Conservation (phyloP, 2,797 vertebrate species). For the Epinephelus coioides region DNA sequence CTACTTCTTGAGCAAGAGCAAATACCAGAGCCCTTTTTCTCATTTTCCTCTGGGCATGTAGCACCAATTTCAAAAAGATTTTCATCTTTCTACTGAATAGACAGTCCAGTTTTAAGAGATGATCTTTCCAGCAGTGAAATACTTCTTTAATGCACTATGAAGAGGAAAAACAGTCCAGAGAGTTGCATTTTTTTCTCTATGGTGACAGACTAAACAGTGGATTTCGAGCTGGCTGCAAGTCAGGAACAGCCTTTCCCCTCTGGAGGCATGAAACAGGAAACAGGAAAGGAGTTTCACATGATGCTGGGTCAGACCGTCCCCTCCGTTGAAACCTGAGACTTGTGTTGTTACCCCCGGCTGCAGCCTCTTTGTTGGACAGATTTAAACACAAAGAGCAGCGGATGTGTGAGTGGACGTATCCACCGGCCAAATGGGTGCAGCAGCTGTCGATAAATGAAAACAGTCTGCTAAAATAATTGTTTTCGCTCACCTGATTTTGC, state of each 20-base stretch:
- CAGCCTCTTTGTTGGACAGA: slow-evolving; percentile 65
- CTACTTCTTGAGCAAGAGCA: no score
- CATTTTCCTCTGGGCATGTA: no score
- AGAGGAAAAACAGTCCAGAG: slow-evolving; percentile 15
- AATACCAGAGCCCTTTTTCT: no score
- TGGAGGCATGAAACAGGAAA: slow-evolving; percentile 65
- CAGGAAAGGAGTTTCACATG: slow-evolving; percentile 70
- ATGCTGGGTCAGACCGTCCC: slow-evolving; percentile 55
- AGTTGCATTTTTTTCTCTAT: slow-evolving; percentile 23
- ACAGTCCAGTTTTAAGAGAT: no score
- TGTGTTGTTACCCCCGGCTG: slow-evolving; percentile 50
- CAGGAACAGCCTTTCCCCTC: slow-evolving; percentile 34
- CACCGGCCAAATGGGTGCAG: slow-evolving; percentile 45
- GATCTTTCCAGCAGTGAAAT: no score
- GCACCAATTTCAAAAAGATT: no score
- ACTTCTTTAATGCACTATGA: not conserved
- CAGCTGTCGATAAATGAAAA: slow-evolving; percentile 54
- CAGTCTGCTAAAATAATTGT: slow-evolving; percentile 60
- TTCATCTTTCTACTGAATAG: no score
- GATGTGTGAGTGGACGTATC: slow-evolving; percentile 52
- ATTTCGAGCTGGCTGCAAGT: slow-evolving; percentile 31
- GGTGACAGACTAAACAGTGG: slow-evolving; percentile 33
- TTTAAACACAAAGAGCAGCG: slow-evolving; percentile 68
- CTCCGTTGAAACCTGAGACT: slow-evolving; percentile 76
- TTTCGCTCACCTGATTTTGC: slow-evolving; percentile 46